A percentile compares a stretch with the other conserved stretches of the same genome.
phyloP scores from a whole-genome alignment of 2,888 invertebrate species.

The Hirudinaria manillensis region DNA sequence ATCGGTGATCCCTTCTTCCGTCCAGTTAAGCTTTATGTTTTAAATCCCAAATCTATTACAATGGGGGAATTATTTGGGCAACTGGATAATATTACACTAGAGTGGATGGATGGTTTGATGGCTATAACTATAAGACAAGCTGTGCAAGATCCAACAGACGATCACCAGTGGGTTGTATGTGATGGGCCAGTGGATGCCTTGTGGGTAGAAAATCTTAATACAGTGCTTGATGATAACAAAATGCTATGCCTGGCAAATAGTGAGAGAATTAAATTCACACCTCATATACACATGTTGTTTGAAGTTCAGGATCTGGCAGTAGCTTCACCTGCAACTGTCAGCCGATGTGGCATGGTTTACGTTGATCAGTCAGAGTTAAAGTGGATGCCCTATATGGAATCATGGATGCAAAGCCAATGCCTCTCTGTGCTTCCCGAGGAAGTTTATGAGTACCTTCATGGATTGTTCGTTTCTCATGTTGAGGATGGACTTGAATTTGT shows the following conservation, averaged over 20 bases:
- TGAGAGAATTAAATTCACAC: constrained; percentile 79
- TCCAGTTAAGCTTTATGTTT: constrained; percentile 69
- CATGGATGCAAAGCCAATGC: constrained; percentile 65
- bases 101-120: constrained; percentile 84
- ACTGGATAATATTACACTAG: constrained; percentile 73
- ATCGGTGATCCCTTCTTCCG: constrained; percentile 59
- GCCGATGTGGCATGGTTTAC: constrained; percentile 77
- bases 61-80: constrained; percentile 84
- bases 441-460: constrained; percentile 63
- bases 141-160: constrained; percentile 57
- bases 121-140: constrained; percentile 64
- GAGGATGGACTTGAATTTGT: constrained; percentile 66
- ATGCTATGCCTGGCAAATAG: constrained; percentile 86
- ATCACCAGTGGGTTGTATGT: constrained; percentile 85
- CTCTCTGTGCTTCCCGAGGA: constrained; percentile 51
- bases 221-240: constrained; percentile 85
- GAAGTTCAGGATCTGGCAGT: constrained; percentile 71
- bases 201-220: constrained; percentile 91
- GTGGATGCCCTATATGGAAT: constrained; percentile 72
- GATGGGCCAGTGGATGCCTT: constrained; percentile 85
- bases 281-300: constrained; percentile 82
- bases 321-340: constrained; percentile 84
- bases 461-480: constrained; percentile 65
- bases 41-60: constrained; percentile 82
- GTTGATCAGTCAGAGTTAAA: constrained; percentile 76